Percentiles rank a stretch among this genome's conserved stretches.
phyloP scores from a whole-genome alignment of 2,797 vertebrate genomes.

The Borostomias antarcticus region DNA sequence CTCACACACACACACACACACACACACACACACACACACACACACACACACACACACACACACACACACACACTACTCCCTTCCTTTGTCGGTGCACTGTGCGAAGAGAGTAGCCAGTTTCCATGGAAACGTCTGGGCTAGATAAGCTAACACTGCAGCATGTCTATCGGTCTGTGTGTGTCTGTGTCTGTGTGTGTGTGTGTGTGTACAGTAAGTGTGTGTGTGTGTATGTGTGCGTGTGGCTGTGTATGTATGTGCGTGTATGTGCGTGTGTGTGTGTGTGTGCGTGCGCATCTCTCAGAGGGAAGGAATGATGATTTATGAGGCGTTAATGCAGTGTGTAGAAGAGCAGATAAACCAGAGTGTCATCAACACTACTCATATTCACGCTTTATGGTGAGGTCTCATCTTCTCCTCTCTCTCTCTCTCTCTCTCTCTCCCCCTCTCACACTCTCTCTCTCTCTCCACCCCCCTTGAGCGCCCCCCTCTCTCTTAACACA shows the following conservation, averaged over 20 bases:
- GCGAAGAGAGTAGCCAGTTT: constrained; percentile 65
- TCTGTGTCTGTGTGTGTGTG: constrained; percentile 20
- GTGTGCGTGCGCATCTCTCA: constrained; percentile 10
- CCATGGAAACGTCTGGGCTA: constrained; percentile 71
- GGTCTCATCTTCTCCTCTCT: constrained; percentile 6
- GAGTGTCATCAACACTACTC: background rate
- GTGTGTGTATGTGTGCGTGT: constrained; percentile 4
- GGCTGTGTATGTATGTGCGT: too few species aligned
- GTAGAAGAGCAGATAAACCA: constrained; percentile 23
- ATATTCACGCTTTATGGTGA: constrained; percentile 8
- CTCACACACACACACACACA: background rate
- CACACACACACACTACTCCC: background rate
- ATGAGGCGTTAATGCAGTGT: constrained; percentile 48
- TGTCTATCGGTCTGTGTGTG: constrained; percentile 24
- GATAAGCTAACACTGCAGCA: constrained; percentile 59
- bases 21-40: background rate
- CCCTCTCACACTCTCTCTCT: constrained; percentile 9
- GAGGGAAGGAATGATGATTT: constrained; percentile 59
- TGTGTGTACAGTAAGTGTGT: background rate
- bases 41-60: background rate
- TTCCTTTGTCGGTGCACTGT: constrained; percentile 60
- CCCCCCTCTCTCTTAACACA: constrained; percentile 30
- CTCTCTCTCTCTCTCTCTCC: background rate
- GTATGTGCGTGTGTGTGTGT: background rate
- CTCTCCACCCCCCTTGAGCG: background rate